phyloP scores from a whole-genome alignment of 2,113 vertebrate species.

The Scopus umbretta region DNA sequence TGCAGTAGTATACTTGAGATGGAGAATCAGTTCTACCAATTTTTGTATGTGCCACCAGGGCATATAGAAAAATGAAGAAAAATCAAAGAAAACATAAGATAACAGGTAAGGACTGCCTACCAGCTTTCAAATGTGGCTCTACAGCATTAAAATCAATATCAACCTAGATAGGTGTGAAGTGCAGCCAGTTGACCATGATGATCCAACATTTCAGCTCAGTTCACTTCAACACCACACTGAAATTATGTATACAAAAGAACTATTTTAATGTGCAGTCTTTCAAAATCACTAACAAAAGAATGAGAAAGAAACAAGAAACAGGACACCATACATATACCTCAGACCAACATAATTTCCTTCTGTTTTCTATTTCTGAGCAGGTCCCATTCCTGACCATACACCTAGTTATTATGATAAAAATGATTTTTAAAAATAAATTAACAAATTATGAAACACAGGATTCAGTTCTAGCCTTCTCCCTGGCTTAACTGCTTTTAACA shows the following conservation, averaged over 20 bases:
- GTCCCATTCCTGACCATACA: background rate
- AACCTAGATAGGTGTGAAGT: background rate
- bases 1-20: background rate
- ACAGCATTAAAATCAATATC: background rate
- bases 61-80: background rate
- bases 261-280: background rate
- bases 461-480: background rate
- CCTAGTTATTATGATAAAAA: background rate
- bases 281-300: background rate
- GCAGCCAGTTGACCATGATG: background rate
- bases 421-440: background rate
- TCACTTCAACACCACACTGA: background rate
- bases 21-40: background rate
- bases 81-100: background rate
- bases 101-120: background rate
- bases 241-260: background rate
- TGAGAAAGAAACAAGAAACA: background rate
- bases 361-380: background rate
- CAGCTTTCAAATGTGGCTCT: background rate
- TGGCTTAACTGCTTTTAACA: background rate
- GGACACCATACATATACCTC: background rate
- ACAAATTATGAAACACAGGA: background rate
- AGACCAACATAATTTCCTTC: background rate
- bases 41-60: background rate
- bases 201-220: background rate